A percentile compares a stretch with the other conserved stretches of the same genome.
phyloP scores from a whole-genome alignment of 2,797 vertebrate species.

The Gobionotothen gibberifrons region DNA sequence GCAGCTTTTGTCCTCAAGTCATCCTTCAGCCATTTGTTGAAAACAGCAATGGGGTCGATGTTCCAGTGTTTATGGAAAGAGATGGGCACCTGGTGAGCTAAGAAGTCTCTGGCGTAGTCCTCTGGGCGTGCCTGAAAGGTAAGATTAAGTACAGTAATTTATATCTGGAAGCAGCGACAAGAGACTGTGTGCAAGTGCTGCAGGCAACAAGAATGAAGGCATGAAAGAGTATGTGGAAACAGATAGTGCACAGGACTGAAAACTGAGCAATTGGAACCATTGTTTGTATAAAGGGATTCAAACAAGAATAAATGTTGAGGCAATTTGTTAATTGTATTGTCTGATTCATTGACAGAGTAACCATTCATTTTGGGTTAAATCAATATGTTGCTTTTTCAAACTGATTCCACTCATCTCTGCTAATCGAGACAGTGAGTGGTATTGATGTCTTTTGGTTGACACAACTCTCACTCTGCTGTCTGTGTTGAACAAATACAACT shows the following conservation, averaged over 20 bases:
- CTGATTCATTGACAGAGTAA: neutral
- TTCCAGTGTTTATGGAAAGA: slow-evolving; percentile 99
- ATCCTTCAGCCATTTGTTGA: slow-evolving; percentile 89
- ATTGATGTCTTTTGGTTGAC: neutral
- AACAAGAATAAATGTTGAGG: neutral
- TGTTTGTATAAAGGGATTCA: neutral
- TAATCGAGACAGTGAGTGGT: neutral
- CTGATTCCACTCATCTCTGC: slow-evolving; percentile 1
- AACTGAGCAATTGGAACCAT: slow-evolving; percentile 13
- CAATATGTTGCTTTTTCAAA: slow-evolving; percentile 6
- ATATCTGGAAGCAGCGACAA: slow-evolving; percentile 48
- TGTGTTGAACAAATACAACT: neutral
- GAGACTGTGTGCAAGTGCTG: slow-evolving; percentile 12
- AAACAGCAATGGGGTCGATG: slow-evolving; percentile 92
- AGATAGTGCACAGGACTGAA: neutral
- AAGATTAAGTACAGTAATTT: slow-evolving; percentile 59
- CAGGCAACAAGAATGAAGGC: slow-evolving; percentile 20
- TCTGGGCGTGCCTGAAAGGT: slow-evolving; percentile 91
- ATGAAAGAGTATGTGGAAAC: slow-evolving; percentile 1
- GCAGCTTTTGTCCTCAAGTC: slow-evolving; percentile 54
- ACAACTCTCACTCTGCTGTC: neutral
- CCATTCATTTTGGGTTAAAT: neutral
- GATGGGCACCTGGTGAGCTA: slow-evolving; percentile 94
- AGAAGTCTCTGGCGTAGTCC: slow-evolving; percentile 92
- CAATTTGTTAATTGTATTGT: neutral